Base-by-base conservation (phyloP, 2,888 invertebrate species). In the Bellardia pandia region DNA sequence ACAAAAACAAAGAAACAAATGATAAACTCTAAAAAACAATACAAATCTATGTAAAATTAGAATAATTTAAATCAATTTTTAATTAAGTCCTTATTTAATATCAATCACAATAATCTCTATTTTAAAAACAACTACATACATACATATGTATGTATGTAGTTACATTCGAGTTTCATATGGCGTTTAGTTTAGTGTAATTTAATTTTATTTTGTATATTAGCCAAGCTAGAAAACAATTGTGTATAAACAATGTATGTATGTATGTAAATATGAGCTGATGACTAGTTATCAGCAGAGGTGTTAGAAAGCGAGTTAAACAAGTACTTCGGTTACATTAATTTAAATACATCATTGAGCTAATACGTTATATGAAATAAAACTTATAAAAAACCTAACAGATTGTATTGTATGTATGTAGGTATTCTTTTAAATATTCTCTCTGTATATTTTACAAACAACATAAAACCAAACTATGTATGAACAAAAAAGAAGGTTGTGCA, bases 401-500 rank as follows among this genome's bases (percentile, higher is more conserved):
- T 42, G 3, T 64, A 40, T 64, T 64, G n/a, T 64, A 64, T 40
- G 13, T 37, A 37, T 37, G 37, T 37, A 37, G 37, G 37, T 37
- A 37, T 37, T 37, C 0, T 60, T n/a, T 37, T 60, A 60, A 37
- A 40, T 16, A 37, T 40, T 40, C n/a, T 64, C 8, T 64, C 8
- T 64, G 40, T 64, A 33, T 40, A 9, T 64, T 40, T 37, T 58
- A 58, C 58, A 58, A 60, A 33, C 13, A 2, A 60, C 6, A 37
- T 33, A 11, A 60, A 60, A 60, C 13, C 11, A 60, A 66, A 66
- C 16, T 42, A 42, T 42, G 42, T 66, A 42, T 23, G 11, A 45
- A 68, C 13, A 68, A 30, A 68, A 45, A 68, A 23, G 30, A 48
- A 69, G 51, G n/a, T 69, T 69, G 51, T 51, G 48, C 30, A 33